Percentiles rank a stretch among this genome's conserved stretches.
These are phyloP conservation scores for Hyperoodon ampullatus DNA, from an alignment of 2,113 vertebrate species.

Conservation along the genomic window DNA sequence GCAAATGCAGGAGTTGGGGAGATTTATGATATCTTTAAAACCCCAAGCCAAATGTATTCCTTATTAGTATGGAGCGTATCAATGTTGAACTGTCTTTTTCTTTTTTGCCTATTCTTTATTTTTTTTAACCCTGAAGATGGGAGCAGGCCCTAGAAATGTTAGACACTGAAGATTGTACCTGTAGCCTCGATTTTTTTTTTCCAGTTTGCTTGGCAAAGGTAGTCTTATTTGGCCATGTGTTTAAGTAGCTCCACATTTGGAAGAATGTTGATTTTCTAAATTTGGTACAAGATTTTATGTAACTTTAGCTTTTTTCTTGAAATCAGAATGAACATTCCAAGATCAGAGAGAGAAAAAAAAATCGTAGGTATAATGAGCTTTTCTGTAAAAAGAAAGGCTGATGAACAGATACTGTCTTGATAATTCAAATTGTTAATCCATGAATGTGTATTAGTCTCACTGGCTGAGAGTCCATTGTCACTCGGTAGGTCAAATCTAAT, in stretches of 20 bases:
- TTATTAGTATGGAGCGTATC: not conserved
- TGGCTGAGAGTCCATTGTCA: conserved; percentile 48
- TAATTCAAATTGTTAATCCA: conserved; percentile 46
- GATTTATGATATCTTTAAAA: conserved; percentile 14
- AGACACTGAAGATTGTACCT: not conserved
- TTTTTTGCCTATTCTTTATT: not conserved
- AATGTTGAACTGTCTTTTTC: not conserved
- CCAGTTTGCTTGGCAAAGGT: not conserved
- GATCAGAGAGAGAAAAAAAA: not conserved
- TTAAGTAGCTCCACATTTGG: not conserved
- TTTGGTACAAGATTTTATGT: not conserved
- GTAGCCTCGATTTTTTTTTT: not conserved
- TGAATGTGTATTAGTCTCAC: conserved; percentile 41
- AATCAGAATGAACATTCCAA: not conserved
- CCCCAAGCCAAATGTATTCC: not conserved
- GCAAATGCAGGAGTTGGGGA: not conserved
- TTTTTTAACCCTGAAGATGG: not conserved
- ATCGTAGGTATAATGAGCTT: conserved; percentile 39
- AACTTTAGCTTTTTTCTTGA: not conserved
- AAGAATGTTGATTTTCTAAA: not conserved
- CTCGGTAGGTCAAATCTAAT: conserved; percentile 64
- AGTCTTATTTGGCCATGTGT: not conserved
- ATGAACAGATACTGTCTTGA: conserved; percentile 15
- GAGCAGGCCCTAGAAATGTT: not conserved
- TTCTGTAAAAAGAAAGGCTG: not conserved